phyloP scores from a whole-genome alignment of 2,888 invertebrate genomes.

The Temnothorax rugatulus region DNA sequence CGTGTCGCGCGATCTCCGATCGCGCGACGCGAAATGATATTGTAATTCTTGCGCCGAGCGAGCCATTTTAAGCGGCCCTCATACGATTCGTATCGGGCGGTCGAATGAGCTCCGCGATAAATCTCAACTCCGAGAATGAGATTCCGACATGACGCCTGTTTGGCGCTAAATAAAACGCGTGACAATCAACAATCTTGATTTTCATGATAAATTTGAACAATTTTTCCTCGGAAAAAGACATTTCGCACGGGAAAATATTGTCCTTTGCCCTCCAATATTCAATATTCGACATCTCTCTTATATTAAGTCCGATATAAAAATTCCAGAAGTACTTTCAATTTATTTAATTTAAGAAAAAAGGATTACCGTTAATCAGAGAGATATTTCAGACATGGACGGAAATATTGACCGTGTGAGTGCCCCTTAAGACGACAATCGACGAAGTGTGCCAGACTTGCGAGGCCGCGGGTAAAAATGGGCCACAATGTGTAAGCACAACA shows the following conservation, averaged over 20 bases:
- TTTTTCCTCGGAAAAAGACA: not conserved
- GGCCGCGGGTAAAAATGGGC: constrained; percentile 45
- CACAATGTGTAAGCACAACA: constrained; percentile 24
- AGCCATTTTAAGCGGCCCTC: constrained; percentile 48
- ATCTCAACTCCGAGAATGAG: constrained; percentile 4
- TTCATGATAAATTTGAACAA: not conserved
- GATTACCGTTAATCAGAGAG: not conserved
- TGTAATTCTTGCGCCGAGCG: constrained; percentile 53
- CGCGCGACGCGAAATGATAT: constrained; percentile 54
- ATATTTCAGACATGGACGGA: not conserved
- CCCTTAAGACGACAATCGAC: constrained; percentile 40
- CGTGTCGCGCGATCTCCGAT: constrained; percentile 47
- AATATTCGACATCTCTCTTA: not conserved
- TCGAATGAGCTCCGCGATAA: constrained; percentile 15
- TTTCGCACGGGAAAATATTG: not conserved
- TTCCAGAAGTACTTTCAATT: not conserved
- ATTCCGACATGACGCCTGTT: not conserved
- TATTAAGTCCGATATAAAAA: not conserved
- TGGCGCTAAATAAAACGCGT: not conserved
- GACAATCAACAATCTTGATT: not conserved
- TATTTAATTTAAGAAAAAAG: not conserved
- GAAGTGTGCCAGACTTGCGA: constrained; percentile 54
- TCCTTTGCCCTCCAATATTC: not conserved
- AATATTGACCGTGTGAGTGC: constrained; percentile 22
- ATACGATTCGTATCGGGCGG: constrained; percentile 30